phyloP scores from a whole-genome alignment of 2,888 invertebrate genomes.

The Deroplatys truncata region DNA sequence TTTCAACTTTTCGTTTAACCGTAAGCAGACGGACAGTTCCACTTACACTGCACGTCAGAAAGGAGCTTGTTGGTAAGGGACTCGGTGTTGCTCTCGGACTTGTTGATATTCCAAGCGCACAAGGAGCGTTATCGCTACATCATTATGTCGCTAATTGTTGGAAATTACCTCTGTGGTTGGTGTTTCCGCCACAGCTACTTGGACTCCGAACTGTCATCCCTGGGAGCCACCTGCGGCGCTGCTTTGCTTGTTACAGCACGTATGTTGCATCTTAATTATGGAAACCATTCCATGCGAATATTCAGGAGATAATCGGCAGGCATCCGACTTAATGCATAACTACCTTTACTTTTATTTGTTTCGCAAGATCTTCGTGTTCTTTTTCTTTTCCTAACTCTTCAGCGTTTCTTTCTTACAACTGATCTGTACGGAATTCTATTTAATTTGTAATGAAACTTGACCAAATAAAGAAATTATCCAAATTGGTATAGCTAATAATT shows the following conservation, averaged over 20 bases:
- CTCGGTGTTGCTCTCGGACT: neutral
- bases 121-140: neutral
- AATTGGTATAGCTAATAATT: no score
- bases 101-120: neutral
- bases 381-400: neutral
- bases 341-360: neutral
- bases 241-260: neutral
- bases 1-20: neutral
- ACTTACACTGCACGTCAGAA: neutral
- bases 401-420: neutral
- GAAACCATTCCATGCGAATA: neutral
- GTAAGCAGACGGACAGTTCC: neutral
- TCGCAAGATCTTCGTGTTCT: neutral
- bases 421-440: no score
- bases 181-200: neutral
- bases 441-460: no score
- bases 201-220: neutral
- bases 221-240: neutral
- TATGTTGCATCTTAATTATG: neutral
- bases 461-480: no score
- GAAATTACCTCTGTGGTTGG: constrained; percentile 5
- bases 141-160: constrained; percentile 3
- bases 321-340: neutral
- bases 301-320: neutral
- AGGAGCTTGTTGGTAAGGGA: neutral